phyloP scores from a whole-genome alignment of 2,797 vertebrate genomes.

The Chelon labrosus region DNA sequence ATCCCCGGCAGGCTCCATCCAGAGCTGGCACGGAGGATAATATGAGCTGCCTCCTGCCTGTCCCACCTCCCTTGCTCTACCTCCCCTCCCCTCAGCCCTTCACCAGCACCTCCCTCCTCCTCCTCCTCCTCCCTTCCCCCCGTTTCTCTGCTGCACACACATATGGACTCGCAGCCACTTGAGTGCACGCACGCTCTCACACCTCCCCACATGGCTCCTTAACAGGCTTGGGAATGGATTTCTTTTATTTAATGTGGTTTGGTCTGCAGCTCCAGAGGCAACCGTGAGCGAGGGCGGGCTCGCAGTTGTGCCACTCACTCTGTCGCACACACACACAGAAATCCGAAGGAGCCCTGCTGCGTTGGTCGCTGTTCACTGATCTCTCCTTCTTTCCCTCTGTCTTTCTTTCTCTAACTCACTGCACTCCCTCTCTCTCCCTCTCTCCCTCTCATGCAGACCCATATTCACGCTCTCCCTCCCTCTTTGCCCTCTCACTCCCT shows the following conservation, averaged over 20 bases:
- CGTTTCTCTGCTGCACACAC: conserved; percentile 68
- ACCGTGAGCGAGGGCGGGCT: conserved; percentile 73
- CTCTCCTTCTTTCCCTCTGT: conserved; percentile 71
- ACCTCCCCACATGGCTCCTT: conserved; percentile 78
- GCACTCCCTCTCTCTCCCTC: conserved; percentile 22
- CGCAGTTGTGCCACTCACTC: conserved; percentile 69
- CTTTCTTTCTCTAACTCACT: conserved; percentile 60
- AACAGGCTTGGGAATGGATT: conserved; percentile 85
- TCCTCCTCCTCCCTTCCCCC: conserved; percentile 21
- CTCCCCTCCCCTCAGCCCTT: conserved; percentile 58
- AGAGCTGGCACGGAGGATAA: conserved; percentile 82
- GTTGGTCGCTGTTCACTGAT: conserved; percentile 76
- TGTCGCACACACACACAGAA: conserved; percentile 19
- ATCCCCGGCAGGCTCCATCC: conserved; percentile 88
- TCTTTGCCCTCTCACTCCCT: conserved; percentile 54
- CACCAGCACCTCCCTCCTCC: conserved; percentile 49
- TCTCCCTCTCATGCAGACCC: conserved; percentile 39
- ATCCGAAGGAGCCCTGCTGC: conserved; percentile 70
- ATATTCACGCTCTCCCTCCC: conserved; percentile 41
- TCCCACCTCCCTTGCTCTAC: conserved; percentile 63
- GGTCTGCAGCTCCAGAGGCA: conserved; percentile 81
- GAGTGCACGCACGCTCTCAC: conserved; percentile 54
- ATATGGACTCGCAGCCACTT: conserved; percentile 70
- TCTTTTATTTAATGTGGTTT: conserved; percentile 86
- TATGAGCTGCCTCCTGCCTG: conserved; percentile 74